A percentile compares a stretch with the other conserved stretches of the same genome.
phyloP scores from a whole-genome alignment of 2,113 vertebrate genomes.

The Mola mola region DNA sequence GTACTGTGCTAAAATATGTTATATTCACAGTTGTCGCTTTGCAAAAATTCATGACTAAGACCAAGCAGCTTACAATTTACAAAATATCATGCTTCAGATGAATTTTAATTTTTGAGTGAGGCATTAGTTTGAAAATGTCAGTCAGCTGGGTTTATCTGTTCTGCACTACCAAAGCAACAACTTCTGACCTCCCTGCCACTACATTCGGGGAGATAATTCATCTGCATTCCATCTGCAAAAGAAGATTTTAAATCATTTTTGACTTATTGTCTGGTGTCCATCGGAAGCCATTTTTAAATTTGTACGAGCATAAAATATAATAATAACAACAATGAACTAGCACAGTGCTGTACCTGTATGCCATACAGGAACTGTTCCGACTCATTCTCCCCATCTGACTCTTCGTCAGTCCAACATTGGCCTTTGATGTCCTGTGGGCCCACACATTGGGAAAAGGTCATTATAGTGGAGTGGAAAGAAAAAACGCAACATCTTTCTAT shows the following conservation, averaged over 20 bases:
- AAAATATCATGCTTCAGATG: conserved; percentile 7
- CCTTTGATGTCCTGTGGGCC: conserved; percentile 92
- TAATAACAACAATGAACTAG: neutral
- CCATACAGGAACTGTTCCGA: conserved; percentile 97
- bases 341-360: conserved; percentile 89
- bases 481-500: conserved; percentile 46
- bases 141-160: conserved; percentile 16
- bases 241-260: conserved; percentile 7
- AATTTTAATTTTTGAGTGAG: neutral
- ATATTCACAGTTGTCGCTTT: conserved; percentile 2
- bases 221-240: neutral
- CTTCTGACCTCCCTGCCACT: conserved; percentile 4
- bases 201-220: conserved; percentile 30
- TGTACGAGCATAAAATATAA: too few relatives aligned
- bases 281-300: too few relatives aligned
- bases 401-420: conserved; percentile 98
- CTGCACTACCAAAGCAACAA: conserved; percentile 11
- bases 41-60: neutral
- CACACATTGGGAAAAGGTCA: conserved; percentile 63
- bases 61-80: too few relatives aligned
- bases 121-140: conserved; percentile 28
- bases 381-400: conserved; percentile 98
- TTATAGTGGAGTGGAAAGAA: conserved; percentile 49
- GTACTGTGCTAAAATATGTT: neutral
- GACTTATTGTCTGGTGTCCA: neutral